Percentiles rank a stretch among this genome's conserved stretches.
These are phyloP conservation scores for Agriopis leucophaearia DNA, from an alignment of 2,888 invertebrate genomes.

Conservation along the genomic window DNA sequence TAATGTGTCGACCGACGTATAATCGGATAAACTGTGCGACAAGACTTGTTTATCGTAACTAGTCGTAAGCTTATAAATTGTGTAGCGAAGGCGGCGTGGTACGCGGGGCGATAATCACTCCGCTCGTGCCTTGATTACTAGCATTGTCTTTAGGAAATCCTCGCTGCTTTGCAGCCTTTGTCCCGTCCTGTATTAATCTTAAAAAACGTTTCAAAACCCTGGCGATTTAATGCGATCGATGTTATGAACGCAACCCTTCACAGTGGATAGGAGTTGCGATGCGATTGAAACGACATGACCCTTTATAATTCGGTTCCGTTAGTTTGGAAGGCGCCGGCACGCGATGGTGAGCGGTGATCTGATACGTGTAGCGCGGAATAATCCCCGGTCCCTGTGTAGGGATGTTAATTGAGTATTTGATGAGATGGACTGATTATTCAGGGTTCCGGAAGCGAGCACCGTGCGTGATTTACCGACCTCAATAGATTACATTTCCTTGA, in stretches of 20 bases:
- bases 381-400: slow-evolving; percentile 69
- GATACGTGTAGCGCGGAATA: slow-evolving; percentile 60
- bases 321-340: slow-evolving; percentile 54
- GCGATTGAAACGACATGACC: slow-evolving; percentile 67
- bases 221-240: slow-evolving; percentile 49
- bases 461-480: slow-evolving; percentile 28
- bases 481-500: slow-evolving; percentile 19
- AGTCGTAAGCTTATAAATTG: slow-evolving; percentile 69
- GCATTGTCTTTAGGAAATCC: slow-evolving; percentile 75
- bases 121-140: slow-evolving; percentile 70
- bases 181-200: slow-evolving; percentile 62
- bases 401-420: slow-evolving; percentile 74
- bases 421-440: slow-evolving; percentile 66
- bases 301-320: slow-evolving; percentile 63
- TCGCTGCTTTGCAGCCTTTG: slow-evolving; percentile 71
- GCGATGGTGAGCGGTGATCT: slow-evolving; percentile 64
- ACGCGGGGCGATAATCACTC: slow-evolving; percentile 60
- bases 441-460: slow-evolving; percentile 49
- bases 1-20: slow-evolving; percentile 28
- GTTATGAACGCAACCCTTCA: slow-evolving; percentile 58
- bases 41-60: slow-evolving; percentile 64
- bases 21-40: slow-evolving; percentile 37
- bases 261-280: slow-evolving; percentile 64
- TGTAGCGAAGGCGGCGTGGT: slow-evolving; percentile 50
- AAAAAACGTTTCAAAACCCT: slow-evolving; percentile 58